phyloP scores from a whole-genome alignment of 2,888 invertebrate species.

The Geophilus truncorum region DNA sequence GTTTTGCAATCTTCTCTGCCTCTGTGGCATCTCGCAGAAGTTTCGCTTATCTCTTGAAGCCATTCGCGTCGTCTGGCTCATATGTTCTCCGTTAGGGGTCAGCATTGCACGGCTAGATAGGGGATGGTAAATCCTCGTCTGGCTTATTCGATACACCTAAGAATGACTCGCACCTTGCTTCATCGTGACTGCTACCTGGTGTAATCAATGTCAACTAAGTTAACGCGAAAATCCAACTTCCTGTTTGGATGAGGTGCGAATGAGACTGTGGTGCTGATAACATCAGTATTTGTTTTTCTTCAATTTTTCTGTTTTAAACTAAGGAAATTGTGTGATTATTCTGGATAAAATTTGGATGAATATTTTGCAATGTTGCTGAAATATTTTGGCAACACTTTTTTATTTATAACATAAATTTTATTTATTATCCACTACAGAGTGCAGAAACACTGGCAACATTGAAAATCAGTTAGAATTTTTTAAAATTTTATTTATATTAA shows the following conservation, averaged over 20 bases:
- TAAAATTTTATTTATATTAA: too few species aligned
- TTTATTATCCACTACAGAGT: too few species aligned
- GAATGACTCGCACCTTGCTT: constrained; percentile 19
- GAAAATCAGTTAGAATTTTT: too few species aligned
- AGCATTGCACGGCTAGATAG: constrained; percentile 13
- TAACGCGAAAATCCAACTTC: background rate
- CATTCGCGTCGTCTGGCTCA: constrained; percentile 5
- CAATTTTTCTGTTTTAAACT: background rate
- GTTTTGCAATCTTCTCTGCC: constrained; percentile 22
- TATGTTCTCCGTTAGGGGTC: constrained; percentile 25
- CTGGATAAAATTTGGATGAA: too few species aligned
- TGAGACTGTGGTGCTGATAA: background rate
- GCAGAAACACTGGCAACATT: too few species aligned
- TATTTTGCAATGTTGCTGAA: too few species aligned
- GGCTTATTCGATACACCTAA: background rate
- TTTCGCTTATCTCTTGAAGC: constrained; percentile 19
- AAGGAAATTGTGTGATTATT: too few species aligned
- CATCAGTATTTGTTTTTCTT: too few species aligned
- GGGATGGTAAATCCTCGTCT: constrained; percentile 16
- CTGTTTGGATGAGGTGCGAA: background rate
- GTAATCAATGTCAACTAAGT: background rate
- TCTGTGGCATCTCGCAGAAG: constrained; percentile 21
- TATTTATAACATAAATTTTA: too few species aligned
- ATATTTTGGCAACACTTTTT: too few species aligned
- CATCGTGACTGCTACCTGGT: background rate